Percentiles rank a stretch among this genome's conserved stretches.
Conservation (phyloP, 1,140 invertebrate genomes). For the Diuraphis noxia region DNA sequence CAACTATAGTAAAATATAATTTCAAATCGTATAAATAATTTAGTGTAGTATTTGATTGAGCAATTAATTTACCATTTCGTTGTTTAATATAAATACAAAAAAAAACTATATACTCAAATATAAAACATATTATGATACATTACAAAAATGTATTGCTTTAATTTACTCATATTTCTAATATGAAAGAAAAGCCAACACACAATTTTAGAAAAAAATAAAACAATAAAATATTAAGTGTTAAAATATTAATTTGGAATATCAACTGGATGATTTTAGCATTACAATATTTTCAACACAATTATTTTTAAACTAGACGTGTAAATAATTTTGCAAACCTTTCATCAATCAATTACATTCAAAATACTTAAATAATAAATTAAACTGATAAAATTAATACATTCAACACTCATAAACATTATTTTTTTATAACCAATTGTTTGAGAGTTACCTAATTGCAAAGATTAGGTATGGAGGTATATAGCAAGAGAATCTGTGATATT, state of each 20-base stretch:
- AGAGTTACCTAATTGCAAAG: background rate
- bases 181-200: background rate
- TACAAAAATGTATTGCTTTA: slow-evolving; percentile 1
- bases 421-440: background rate
- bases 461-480: background rate
- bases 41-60: slow-evolving; percentile 7
- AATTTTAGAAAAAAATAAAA: slow-evolving; percentile 12
- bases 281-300: background rate
- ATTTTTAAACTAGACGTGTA: background rate
- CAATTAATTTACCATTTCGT: slow-evolving; percentile 40
- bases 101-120: background rate
- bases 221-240: slow-evolving; percentile 1
- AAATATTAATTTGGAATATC: slow-evolving; percentile 17
- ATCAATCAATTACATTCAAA: background rate
- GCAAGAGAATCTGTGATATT: background rate
- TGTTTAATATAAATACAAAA: slow-evolving; percentile 16
- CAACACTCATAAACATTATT: background rate
- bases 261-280: background rate
- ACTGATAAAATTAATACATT: background rate
- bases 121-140: slow-evolving; percentile 4
- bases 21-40: background rate
- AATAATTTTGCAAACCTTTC: background rate
- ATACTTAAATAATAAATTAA: background rate
- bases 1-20: background rate
- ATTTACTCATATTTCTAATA: background rate